These are phyloP conservation scores for Collichthys lucidus DNA, from an alignment of 2,113 vertebrate genomes.

Conservation along the genomic window DNA sequence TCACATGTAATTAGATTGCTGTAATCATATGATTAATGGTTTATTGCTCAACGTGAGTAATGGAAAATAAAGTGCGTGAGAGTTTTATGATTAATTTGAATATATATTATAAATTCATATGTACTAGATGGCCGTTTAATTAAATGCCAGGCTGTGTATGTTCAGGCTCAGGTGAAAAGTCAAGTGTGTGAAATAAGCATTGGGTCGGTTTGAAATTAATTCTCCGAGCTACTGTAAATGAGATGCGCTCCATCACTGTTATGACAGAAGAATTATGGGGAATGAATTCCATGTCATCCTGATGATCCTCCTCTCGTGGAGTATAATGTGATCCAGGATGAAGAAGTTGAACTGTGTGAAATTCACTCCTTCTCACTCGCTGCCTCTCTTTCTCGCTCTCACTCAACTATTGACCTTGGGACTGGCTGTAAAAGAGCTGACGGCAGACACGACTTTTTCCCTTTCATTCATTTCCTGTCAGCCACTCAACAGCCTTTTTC, in stretches of 20 bases:
- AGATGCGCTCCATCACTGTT: conserved; percentile 64
- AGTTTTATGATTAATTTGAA: conserved; percentile 60
- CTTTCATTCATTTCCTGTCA: conserved; percentile 37
- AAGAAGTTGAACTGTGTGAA: conserved; percentile 44
- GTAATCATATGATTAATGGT: conserved; percentile 68
- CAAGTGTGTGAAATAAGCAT: conserved; percentile 66
- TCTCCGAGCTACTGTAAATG: conserved; percentile 64
- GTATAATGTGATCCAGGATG: conserved; percentile 46
- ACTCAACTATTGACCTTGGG: conserved; percentile 63
- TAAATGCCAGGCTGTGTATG: conserved; percentile 47
- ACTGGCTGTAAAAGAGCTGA: conserved; percentile 38
- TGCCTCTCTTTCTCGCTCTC: neutral
- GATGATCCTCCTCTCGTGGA: conserved; percentile 57
- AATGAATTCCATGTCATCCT: conserved; percentile 63
- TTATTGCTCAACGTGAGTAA: conserved; percentile 46
- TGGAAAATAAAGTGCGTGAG: conserved; percentile 39
- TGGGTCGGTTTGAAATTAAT: conserved; percentile 54
- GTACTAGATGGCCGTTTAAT: conserved; percentile 56
- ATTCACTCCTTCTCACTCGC: neutral
- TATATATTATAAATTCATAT: conserved; percentile 59
- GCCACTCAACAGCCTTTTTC: neutral
- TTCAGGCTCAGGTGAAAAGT: conserved; percentile 63
- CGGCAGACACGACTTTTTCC: conserved; percentile 31
- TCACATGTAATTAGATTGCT: conserved; percentile 55
- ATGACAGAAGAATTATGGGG: conserved; percentile 62